A percentile compares a stretch with the other conserved stretches of the same genome.
Conservation (phyloP, 1,140 invertebrate species). For the Penaeus indicus region DNA sequence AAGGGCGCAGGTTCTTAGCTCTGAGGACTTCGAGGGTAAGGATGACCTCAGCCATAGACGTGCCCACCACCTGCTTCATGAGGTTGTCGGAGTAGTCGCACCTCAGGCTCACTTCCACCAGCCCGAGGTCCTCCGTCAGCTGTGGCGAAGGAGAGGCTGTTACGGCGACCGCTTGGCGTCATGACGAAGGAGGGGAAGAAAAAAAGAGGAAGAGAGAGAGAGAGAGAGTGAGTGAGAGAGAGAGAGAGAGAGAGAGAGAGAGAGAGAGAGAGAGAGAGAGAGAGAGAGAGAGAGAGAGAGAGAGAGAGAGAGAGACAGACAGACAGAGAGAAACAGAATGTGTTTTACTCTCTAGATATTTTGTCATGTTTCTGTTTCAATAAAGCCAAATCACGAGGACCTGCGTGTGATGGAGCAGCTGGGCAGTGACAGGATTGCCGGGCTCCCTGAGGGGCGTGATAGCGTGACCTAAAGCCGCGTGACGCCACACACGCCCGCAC, state of each 20-base stretch:
- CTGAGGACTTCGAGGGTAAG: conserved; percentile 47
- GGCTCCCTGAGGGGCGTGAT: conserved; percentile 36
- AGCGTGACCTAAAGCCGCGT: conserved; percentile 42
- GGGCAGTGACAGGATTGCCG: conserved; percentile 4
- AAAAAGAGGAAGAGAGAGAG: no score
- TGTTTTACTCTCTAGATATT: no score
- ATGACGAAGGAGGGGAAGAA: no score
- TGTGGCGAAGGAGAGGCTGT: neutral
- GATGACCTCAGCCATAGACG: conserved; percentile 18
- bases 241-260: no score
- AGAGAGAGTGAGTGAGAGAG: no score
- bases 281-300: no score
- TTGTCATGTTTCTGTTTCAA: no score
- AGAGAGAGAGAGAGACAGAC: no score
- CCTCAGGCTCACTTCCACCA: conserved; percentile 44
- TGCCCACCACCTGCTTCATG: neutral
- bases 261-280: no score
- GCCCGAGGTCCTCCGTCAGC: conserved; percentile 37
- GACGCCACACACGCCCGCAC: conserved; percentile 45
- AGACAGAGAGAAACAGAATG: no score
- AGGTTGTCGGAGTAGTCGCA: conserved; percentile 36
- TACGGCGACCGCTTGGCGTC: no score
- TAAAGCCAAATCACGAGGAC: neutral
- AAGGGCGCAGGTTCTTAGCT: conserved; percentile 31
- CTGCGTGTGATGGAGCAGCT: conserved; percentile 47